Conservation (phyloP, 1,140 invertebrate species). For the Octopus bimaculoides region DNA sequence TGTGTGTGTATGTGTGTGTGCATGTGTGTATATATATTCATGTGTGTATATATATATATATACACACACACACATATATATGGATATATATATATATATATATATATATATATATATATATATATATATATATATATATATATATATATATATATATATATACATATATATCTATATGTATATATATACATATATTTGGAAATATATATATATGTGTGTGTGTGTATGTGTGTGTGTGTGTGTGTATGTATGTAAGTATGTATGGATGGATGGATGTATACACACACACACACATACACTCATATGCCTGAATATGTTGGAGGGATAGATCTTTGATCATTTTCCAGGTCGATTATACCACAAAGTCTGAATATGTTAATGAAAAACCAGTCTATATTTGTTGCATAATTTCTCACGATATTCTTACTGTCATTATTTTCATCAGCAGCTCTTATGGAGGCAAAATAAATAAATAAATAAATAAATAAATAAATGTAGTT, state of each 20-base stretch:
- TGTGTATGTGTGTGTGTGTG: neutral
- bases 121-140: slow-evolving; percentile 2
- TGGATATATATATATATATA: neutral
- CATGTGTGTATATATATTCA: neutral
- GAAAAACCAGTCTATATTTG: too few species aligned
- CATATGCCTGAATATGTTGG: neutral
- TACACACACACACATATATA: neutral
- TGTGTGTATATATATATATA: neutral
- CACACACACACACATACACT: neutral
- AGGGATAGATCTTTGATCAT: too few species aligned
- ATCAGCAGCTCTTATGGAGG: too few species aligned
- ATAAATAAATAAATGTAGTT: too few species aligned
- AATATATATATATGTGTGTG: neutral
- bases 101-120: neutral
- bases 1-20: neutral
- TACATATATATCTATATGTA: neutral
- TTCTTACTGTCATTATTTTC: too few species aligned
- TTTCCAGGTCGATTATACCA: too few species aligned
- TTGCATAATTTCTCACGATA: too few species aligned
- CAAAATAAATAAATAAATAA: too few species aligned
- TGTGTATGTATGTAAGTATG: neutral
- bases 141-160: neutral
- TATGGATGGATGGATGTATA: neutral
- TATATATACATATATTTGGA: neutral
- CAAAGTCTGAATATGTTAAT: too few species aligned